These are phyloP conservation scores for Tauraco hartlaubi DNA, from an alignment of 2,797 vertebrate genomes.

Conservation along the genomic window DNA sequence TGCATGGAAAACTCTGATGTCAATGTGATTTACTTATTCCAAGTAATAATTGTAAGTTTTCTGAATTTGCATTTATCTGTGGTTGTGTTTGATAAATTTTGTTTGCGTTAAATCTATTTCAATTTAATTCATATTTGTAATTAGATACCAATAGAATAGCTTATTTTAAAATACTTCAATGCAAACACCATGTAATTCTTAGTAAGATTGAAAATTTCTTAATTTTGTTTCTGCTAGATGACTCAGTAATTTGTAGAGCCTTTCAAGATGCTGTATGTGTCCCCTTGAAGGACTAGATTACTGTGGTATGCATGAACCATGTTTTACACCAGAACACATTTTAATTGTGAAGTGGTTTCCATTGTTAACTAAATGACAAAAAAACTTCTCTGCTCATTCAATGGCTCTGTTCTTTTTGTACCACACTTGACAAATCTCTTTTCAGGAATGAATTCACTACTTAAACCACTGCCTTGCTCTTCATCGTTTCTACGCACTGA, in stretches of 20 bases:
- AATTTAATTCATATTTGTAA: not conserved
- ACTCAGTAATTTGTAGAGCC: not conserved
- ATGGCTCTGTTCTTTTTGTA: not conserved
- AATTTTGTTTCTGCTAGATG: not conserved
- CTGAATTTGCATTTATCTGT: not conserved
- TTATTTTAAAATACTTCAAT: not conserved
- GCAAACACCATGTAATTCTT: not conserved
- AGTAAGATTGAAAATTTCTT: not conserved
- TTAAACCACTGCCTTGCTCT: not conserved
- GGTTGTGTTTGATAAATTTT: not conserved
- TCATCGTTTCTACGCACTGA: not conserved
- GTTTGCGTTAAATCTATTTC: not conserved
- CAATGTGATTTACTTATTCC: not conserved
- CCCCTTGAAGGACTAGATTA: not conserved
- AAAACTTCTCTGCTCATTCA: not conserved
- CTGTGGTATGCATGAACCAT: not conserved
- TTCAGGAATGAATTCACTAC: not conserved
- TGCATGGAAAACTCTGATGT: not conserved
- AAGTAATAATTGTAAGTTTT: not conserved
- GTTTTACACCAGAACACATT: not conserved
- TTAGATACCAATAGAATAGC: not conserved
- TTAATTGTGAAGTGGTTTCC: slow-evolving; percentile 23
- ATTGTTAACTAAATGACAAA: slow-evolving; percentile 37
- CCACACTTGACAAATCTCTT: not conserved
- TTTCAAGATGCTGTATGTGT: not conserved